Evolutionary conservation across 2,888 invertebrate species (phyloP).

Genomic region (Autographa pulchrina): DNA sequence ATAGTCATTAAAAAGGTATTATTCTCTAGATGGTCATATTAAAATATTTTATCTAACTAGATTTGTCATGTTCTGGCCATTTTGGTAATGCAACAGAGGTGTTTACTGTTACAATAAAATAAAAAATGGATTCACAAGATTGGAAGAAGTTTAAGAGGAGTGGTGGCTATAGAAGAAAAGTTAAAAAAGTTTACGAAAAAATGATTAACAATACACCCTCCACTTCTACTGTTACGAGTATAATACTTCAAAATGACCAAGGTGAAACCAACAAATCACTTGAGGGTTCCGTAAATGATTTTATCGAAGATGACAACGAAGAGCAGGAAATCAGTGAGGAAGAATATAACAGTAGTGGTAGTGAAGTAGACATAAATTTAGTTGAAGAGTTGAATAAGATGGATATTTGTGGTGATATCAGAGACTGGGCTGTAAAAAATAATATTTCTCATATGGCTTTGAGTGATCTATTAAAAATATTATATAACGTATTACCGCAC

Average conservation of each 20-base stretch:
- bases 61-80: conserved; percentile 1
- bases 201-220: conserved; percentile 6
- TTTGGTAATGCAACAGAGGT: conserved; percentile 11
- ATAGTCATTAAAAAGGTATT: conserved; percentile 6
- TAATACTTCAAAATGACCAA: conserved; percentile 4
- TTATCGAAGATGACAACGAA: neutral
- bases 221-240: neutral
- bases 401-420: conserved; percentile 13
- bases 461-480: conserved; percentile 11
- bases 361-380: neutral
- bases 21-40: conserved; percentile 3
- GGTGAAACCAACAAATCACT: conserved; percentile 1
- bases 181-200: conserved; percentile 12
- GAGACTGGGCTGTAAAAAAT: conserved; percentile 17
- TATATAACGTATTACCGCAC: conserved; percentile 6
- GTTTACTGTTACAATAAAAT: conserved; percentile 4
- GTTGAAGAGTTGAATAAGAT: neutral
- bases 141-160: conserved; percentile 27
- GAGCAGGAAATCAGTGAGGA: conserved; percentile 4
- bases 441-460: conserved; percentile 14
- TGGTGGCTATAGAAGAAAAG: conserved; percentile 22
- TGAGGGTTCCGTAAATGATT: conserved; percentile 1
- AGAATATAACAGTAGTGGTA: neutral
- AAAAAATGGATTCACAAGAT: conserved; percentile 9
- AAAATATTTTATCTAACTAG: conserved; percentile 1